Percentiles rank a stretch among this genome's conserved stretches.
These are phyloP conservation scores for Hemitrygon akajei DNA, from an alignment of 2,797 vertebrate species.

Conservation along the genomic window DNA sequence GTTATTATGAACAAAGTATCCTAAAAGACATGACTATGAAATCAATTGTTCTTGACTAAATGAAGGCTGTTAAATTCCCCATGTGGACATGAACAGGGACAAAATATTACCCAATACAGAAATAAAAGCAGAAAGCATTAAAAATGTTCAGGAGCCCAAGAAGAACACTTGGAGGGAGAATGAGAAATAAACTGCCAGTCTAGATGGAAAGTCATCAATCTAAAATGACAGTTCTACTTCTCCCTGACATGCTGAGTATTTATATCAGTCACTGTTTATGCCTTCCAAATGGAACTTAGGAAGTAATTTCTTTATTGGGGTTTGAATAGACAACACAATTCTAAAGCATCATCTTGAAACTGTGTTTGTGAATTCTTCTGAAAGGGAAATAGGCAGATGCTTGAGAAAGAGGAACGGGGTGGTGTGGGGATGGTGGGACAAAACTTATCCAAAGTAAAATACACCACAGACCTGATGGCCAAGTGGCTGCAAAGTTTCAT, in stretches of 20 bases:
- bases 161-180: too few relatives aligned
- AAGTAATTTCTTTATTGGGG: neutral
- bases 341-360: neutral
- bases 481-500: neutral
- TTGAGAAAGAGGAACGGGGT: neutral
- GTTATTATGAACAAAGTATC: too few relatives aligned
- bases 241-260: neutral
- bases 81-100: too few relatives aligned
- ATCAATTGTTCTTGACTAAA: too few relatives aligned
- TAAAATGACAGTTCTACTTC: neutral
- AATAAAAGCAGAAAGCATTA: too few relatives aligned
- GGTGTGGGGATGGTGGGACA: neutral
- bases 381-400: neutral
- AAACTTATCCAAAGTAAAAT: neutral
- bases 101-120: too few relatives aligned
- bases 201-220: neutral
- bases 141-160: too few relatives aligned
- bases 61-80: too few relatives aligned
- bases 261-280: too few relatives aligned
- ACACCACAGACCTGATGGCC: neutral
- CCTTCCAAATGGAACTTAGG: neutral
- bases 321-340: neutral
- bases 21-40: too few relatives aligned
- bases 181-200: too few relatives aligned
- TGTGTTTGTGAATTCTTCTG: neutral